These are phyloP conservation scores for Caenorhabditis becei DNA, from an alignment of 2,888 invertebrate genomes.

Conservation along the genomic window DNA sequence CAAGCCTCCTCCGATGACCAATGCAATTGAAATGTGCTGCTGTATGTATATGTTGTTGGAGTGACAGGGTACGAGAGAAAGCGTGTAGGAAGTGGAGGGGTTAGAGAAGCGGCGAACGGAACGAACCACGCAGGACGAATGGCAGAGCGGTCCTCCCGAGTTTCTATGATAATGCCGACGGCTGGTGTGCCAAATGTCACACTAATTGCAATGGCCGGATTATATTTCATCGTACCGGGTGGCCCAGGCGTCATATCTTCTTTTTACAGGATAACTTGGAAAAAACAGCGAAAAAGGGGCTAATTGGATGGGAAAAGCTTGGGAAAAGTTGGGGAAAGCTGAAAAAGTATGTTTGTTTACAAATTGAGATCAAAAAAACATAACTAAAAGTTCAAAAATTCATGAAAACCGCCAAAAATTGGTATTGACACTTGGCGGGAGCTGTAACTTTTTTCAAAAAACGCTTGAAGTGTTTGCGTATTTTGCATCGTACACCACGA, in stretches of 20 bases:
- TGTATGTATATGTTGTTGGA: slow-evolving; percentile 50
- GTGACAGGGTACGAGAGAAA: slow-evolving; percentile 34
- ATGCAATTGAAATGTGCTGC: slow-evolving; percentile 65
- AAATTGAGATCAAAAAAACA: neutral
- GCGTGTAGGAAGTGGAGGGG: slow-evolving; percentile 3
- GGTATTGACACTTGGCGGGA: neutral
- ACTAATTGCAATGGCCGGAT: slow-evolving; percentile 50
- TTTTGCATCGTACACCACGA: neutral
- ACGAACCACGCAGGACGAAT: slow-evolving; percentile 19
- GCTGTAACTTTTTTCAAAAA: neutral
- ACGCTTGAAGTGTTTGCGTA: neutral
- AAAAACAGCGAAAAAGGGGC: slow-evolving; percentile 6
- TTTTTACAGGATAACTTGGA: neutral
- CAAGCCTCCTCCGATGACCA: slow-evolving; percentile 57
- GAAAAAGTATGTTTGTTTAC: too few species aligned
- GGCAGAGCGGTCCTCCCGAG: slow-evolving; percentile 23
- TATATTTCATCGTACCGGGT: slow-evolving; percentile 41
- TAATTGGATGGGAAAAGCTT: neutral
- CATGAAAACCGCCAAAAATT: neutral
- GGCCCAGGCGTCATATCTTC: neutral
- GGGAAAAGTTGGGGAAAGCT: too few species aligned
- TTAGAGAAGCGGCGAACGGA: slow-evolving; percentile 43
- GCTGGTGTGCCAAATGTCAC: slow-evolving; percentile 60
- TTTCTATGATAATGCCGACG: slow-evolving; percentile 59
- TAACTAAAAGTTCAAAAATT: neutral